phyloP scores from a whole-genome alignment of 2,888 invertebrate species.

The Venusia cambrica region DNA sequence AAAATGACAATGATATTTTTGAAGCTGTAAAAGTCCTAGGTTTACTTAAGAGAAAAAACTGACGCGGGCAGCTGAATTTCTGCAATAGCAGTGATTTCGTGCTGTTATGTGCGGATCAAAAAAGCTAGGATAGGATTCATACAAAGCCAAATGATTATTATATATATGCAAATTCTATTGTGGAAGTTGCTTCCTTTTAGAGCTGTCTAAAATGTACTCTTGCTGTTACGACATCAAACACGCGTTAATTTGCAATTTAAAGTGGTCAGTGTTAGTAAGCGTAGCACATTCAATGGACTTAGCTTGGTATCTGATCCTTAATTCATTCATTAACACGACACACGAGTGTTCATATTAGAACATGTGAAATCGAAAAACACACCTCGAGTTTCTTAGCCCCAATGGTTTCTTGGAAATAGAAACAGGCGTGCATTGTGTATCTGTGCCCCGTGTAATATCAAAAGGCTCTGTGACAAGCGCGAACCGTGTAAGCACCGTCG shows the following conservation, averaged over 20 bases:
- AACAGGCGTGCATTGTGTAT: slow-evolving; percentile 19
- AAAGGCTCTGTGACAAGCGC: slow-evolving; percentile 17
- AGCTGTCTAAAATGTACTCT: slow-evolving; percentile 47
- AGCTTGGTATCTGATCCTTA: slow-evolving; percentile 11
- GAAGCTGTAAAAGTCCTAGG: too few species aligned
- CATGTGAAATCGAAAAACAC: slow-evolving; percentile 47
- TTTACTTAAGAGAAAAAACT: too few species aligned
- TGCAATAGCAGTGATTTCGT: too few species aligned
- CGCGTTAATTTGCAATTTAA: slow-evolving; percentile 43
- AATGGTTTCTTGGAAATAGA: slow-evolving; percentile 33
- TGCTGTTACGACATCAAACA: slow-evolving; percentile 34
- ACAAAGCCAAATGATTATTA: too few species aligned
- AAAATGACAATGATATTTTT: too few species aligned
- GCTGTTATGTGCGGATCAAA: too few species aligned
- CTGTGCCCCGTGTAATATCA: slow-evolving; percentile 14
- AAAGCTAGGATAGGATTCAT: too few species aligned
- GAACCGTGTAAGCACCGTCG: slow-evolving; percentile 31
- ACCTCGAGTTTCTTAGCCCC: slow-evolving; percentile 38
- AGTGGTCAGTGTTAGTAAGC: too few species aligned
- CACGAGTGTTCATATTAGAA: slow-evolving; percentile 38
- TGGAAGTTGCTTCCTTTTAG: slow-evolving; percentile 34
- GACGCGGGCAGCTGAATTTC: too few species aligned
- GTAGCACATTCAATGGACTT: slow-evolving; percentile 24
- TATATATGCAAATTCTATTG: too few species aligned
- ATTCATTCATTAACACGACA: slow-evolving; percentile 18